phyloP scores from a whole-genome alignment of 2,797 vertebrate species.

The Pampus argenteus region DNA sequence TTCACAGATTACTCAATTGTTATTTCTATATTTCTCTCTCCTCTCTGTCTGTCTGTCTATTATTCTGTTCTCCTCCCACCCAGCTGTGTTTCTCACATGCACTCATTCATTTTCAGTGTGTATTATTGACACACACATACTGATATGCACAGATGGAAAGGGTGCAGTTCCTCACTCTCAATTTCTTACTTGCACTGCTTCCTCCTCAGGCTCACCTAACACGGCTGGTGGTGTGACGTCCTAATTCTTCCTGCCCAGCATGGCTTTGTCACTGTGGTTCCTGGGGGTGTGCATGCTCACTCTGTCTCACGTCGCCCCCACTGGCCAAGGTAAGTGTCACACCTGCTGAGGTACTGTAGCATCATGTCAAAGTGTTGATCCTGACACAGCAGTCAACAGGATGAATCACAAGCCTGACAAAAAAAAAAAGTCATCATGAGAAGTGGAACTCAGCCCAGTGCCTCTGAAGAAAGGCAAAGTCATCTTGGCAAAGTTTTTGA shows the following conservation, averaged over 20 bases:
- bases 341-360: neutral
- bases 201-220: constrained; percentile 73
- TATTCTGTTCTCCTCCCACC: constrained; percentile 49
- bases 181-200: constrained; percentile 50
- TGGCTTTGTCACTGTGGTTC: constrained; percentile 84
- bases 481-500: constrained; percentile 28
- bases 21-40: constrained; percentile 58
- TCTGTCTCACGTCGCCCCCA: constrained; percentile 79
- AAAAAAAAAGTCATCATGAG: constrained; percentile 5
- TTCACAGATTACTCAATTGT: constrained; percentile 73
- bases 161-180: constrained; percentile 28
- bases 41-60: constrained; percentile 47
- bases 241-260: constrained; percentile 76
- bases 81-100: constrained; percentile 49
- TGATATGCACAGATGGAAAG: constrained; percentile 1
- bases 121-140: constrained; percentile 13
- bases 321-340: constrained; percentile 81
- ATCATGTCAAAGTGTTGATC: constrained; percentile 4
- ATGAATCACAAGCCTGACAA: constrained; percentile 3
- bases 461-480: constrained; percentile 28
- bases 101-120: constrained; percentile 39
- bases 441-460: neutral
- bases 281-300: constrained; percentile 79
- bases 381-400: constrained; percentile 10
- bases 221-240: constrained; percentile 73